Evolutionary conservation across 1,140 invertebrate species (phyloP), one percentile per base, ranked within the genome.

Genomic region (Streblospio benedicti): DNA sequence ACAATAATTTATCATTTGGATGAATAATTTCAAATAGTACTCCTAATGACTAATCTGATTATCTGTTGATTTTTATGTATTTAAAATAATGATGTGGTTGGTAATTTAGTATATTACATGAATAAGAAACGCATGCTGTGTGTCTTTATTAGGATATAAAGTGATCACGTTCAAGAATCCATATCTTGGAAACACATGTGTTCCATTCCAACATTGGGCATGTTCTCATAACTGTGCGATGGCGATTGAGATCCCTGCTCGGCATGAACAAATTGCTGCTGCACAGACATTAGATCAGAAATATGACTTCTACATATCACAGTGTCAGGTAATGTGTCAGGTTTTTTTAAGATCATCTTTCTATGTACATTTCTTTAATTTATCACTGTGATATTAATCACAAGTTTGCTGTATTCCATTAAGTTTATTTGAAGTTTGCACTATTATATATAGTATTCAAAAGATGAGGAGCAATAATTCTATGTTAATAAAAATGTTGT

Each of bases 121-220:
- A n/a, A n/a, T n/a, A n/a, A n/a, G n/a, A n/a, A n/a, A n/a, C n/a
- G n/a, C n/a, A n/a, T n/a, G n/a, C n/a, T n/a, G n/a, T n/a, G n/a
- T n/a, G n/a, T n/a, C n/a, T n/a, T n/a, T n/a, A n/a, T n/a, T n/a
- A 81, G 80, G 80, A 38, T 82, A 74, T 66, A 81, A 79, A 67
- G 79, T 81, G 30, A 80, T 80, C 44, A 81, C 80, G 4, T 82
- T 82, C 63, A 76, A 80, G 64, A 81, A 79, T 65, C 80, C 79
- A 1, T 82, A 80, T 63, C 64, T 81, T 18, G 80, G 80, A 4
- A 82, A 82, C 70, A 80, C 78, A 0, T 81, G 80, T 71, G 80
- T 82, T 25, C 81, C 81, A 50, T 82, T 82, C 64, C 78, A 79
- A 60, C 81, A 82, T 65, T 81, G 79, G 79, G 76, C 79, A 0